Percentiles rank a stretch among this genome's conserved stretches.
These are phyloP conservation scores for Anisognathus igniventris DNA, from an alignment of 2,797 vertebrate genomes.

Conservation along the genomic window DNA sequence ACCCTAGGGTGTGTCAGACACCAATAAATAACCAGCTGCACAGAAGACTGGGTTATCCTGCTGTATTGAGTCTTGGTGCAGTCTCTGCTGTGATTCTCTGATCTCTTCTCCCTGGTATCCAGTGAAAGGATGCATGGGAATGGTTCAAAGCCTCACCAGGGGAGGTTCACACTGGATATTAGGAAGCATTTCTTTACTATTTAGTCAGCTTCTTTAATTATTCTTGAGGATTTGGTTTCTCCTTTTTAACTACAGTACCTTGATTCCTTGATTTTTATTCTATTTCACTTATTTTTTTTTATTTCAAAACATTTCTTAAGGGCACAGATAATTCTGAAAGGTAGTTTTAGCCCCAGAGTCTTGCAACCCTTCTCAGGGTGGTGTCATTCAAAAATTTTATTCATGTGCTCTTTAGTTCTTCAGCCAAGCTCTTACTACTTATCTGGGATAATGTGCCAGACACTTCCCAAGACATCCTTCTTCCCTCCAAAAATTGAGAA, in stretches of 20 bases:
- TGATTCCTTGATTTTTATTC: not conserved
- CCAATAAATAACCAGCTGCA: not conserved
- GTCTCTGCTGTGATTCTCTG: not conserved
- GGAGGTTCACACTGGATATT: not conserved
- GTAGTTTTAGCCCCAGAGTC: not conserved
- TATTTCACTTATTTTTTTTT: not conserved
- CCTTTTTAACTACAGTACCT: not conserved
- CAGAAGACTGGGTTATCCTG: not conserved
- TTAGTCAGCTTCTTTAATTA: not conserved
- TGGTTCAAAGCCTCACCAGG: not conserved
- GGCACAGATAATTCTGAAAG: not conserved
- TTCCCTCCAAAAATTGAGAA: not conserved
- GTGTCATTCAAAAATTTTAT: not conserved
- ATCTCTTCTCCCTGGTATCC: not conserved
- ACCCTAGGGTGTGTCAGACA: not conserved
- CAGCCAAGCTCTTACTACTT: not conserved
- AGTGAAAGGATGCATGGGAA: not conserved
- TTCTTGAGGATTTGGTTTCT: not conserved
- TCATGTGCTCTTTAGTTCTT: not conserved
- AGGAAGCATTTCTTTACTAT: not conserved
- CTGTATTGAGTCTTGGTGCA: not conserved
- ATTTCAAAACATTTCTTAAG: not conserved
- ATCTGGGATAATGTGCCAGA: not conserved
- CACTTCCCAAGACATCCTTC: not conserved
- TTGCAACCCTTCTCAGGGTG: not conserved